Evolutionary conservation across 2,797 vertebrate species (phyloP).

Genomic region (Melanotaenia nigrans): DNA sequence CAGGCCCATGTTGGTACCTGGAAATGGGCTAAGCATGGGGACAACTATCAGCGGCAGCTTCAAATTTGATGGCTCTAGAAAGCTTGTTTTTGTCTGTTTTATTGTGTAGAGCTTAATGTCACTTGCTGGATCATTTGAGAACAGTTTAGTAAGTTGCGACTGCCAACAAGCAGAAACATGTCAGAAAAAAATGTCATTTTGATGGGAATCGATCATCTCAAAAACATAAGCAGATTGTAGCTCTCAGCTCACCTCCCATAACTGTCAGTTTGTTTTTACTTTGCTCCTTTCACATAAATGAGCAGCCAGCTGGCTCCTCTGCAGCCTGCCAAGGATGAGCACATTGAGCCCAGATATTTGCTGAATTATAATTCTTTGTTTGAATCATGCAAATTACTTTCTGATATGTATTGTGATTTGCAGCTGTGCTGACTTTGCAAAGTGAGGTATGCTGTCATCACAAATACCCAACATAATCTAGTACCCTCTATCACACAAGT

Average conservation of each 20-base stretch:
- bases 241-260: not conserved
- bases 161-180: not conserved
- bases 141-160: not conserved
- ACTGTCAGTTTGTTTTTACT: conserved; percentile 44
- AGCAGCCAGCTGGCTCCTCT: conserved; percentile 42
- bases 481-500: conserved; percentile 41
- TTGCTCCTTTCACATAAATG: conserved; percentile 45
- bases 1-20: not conserved
- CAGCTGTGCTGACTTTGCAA: conserved; percentile 57
- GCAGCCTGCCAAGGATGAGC: conserved; percentile 29
- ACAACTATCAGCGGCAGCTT: not conserved
- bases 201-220: not conserved
- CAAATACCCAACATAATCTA: conserved; percentile 34
- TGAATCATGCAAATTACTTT: conserved; percentile 48
- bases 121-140: not conserved
- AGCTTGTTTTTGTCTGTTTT: too few relatives aligned
- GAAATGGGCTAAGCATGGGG: not conserved
- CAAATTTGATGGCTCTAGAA: not conserved
- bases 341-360: conserved; percentile 32
- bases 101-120: not conserved
- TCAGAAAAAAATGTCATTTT: not conserved
- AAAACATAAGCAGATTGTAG: not conserved
- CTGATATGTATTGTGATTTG: conserved; percentile 37
- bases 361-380: conserved; percentile 52
- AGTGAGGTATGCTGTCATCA: conserved; percentile 27